These are phyloP conservation scores for Mesembrinibis cayennensis DNA, from an alignment of 2,113 vertebrate species.

Conservation along the genomic window DNA sequence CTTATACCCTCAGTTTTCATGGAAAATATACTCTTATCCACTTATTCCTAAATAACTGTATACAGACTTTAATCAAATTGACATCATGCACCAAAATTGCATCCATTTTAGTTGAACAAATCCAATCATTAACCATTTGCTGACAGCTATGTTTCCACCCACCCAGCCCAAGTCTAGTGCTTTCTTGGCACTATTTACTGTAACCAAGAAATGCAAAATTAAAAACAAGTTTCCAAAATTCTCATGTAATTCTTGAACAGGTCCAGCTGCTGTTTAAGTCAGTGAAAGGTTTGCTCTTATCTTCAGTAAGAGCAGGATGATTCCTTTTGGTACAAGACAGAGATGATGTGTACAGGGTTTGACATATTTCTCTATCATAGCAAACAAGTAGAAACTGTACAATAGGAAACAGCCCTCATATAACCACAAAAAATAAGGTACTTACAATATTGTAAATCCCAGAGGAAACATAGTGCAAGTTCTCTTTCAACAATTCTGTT, in stretches of 20 bases:
- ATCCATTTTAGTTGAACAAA: not conserved
- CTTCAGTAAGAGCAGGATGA: not conserved
- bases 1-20: not conserved
- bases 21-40: not conserved
- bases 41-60: not conserved
- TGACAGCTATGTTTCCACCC: not conserved
- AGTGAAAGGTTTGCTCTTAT: not conserved
- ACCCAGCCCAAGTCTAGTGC: not conserved
- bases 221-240: not conserved
- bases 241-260: not conserved
- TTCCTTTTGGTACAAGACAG: not conserved
- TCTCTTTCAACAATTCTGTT: not conserved
- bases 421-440: not conserved
- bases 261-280: not conserved
- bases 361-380: not conserved
- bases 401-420: not conserved
- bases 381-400: not conserved
- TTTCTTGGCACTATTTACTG: not conserved
- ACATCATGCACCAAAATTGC: not conserved
- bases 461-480: not conserved
- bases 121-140: not conserved
- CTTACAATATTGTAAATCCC: not conserved
- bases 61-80: conserved; percentile 18
- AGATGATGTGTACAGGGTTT: not conserved
- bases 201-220: not conserved